phyloP scores from a whole-genome alignment of 2,888 invertebrate species.

The Scrobipalpa atriplicella region DNA sequence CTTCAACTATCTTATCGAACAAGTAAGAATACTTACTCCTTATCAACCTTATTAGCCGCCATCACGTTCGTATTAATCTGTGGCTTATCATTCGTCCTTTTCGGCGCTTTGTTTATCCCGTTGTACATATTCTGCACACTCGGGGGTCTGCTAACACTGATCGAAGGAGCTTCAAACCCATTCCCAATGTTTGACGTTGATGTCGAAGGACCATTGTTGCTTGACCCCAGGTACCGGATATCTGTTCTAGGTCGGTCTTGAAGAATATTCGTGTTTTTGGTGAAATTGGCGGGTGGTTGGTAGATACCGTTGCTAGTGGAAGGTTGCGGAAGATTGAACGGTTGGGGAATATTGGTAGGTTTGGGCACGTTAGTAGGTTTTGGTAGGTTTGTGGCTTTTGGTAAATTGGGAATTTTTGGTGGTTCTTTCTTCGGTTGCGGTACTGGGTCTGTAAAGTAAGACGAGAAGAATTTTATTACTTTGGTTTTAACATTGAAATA shows the following conservation, averaged over 20 bases:
- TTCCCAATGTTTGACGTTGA: slow-evolving; percentile 10
- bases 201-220: slow-evolving; percentile 19
- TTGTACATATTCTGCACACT: slow-evolving; percentile 18
- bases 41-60: slow-evolving; percentile 55
- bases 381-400: slow-evolving; percentile 34
- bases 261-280: slow-evolving; percentile 34
- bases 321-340: slow-evolving; percentile 24
- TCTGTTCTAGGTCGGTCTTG: slow-evolving; percentile 25
- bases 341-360: slow-evolving; percentile 32
- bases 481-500: too few relatives aligned
- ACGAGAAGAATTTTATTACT: background rate
- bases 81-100: slow-evolving; percentile 72
- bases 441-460: slow-evolving; percentile 65
- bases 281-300: background rate
- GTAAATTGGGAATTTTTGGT: slow-evolving; percentile 34
- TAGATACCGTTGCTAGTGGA: slow-evolving; percentile 25
- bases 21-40: slow-evolving; percentile 52
- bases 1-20: background rate
- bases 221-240: slow-evolving; percentile 24
- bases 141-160: slow-evolving; percentile 14
- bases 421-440: slow-evolving; percentile 60
- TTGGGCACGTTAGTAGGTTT: slow-evolving; percentile 33
- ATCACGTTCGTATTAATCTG: slow-evolving; percentile 63
- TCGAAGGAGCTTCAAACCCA: background rate
- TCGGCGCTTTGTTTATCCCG: slow-evolving; percentile 38